Base-by-base conservation (phyloP, 1,140 invertebrate species). In the Stenopsyche tienmushanensis region DNA sequence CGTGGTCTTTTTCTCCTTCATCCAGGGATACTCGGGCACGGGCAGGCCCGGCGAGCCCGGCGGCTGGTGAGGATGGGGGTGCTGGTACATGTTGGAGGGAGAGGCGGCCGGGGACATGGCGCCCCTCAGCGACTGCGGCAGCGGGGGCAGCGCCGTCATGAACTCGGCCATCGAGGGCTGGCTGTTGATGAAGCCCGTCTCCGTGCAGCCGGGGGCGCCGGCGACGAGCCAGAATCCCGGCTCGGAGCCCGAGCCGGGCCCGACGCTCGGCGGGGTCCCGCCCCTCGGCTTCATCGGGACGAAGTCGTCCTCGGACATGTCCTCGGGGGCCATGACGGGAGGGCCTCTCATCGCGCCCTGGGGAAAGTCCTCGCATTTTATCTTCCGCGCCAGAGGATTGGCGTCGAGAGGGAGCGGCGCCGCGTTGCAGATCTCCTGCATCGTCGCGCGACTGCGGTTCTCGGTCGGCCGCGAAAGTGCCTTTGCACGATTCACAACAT, bases 1-100 rank as follows among this genome's bases (percentile, higher is more conserved):
- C 1, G 92, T 92, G 1, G 93, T 94, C 79, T 97, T 97, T 83
- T 97, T 97, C 79, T 97, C 94, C 76, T 96, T 96, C 94, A 97
- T 96, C 94, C 94, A 97, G 0, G 94, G 92, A 77, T 95, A 97
- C 73, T 96, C 93, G 18, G 93, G 92, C 50, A 95, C 90, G 75
- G 90, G 90, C 71, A 90, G 87, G 18, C 87, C 86, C 0, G 83
- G 83, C 24, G 83, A 77, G 2, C 84, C 86, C 29, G 87, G 86
- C 0, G 85, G 85, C 0, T 82, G 81, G 1, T 83, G 77, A 59
- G 78, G 83, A 75, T 83, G 84, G 52, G 85, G 86, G 73, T 85
- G 88, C 73, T 80, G 71, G 79, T 85, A 80, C 80, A 72, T 1
- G 63, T 83, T 72, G 63, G 86, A 82, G 15, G 68, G 68, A 15